Evolutionary conservation across 2,797 vertebrate genomes (phyloP), one percentile per base, ranked within the genome.

Genomic region (Gymnothorax reevesii): DNA sequence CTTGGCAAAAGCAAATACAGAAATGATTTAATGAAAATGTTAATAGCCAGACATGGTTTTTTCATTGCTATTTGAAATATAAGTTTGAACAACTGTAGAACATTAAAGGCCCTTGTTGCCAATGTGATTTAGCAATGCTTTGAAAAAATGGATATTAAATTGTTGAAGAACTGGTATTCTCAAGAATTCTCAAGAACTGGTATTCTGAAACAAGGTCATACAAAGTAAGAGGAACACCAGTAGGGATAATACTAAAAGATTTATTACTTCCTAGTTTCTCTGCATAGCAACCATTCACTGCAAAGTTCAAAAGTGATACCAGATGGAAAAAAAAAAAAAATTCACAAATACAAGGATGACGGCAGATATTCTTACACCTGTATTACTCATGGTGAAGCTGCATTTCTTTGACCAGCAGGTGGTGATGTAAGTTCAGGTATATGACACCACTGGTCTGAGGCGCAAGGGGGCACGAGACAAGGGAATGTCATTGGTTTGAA

Each of bases 371-470:
- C 60, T 8, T 57, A 9, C 15, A 64, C 59, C 75, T 9, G 60
- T 3, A 22, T 55, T 75, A 10, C 3, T 54, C 49, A 3, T 42
- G 69, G 52, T 0, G 83, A 52, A 49, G 55, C 85, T 55, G 83
- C 82, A 27, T 42, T 42, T 42, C n/a, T 85, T 0, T 33, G 57
- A 86, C 94, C 95, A 95, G 94, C 62, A 95, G 95, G 90, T 95
- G 95, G 96, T 86, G 90, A 90, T 92, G 7, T 75, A 93, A 91
- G 90, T 88, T 87, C 88, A 94, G 85, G 55, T 92, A 92, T 91
- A 86, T 75, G 57, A 62, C 17, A 13, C 27, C 12, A 0, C 62
- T 6, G 42, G 27, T 15, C 2, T 6, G 57, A 49, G 42, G 4
- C 17, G 54, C 66, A 15, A 66, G 22, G 49, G 71, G 82, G 49